phyloP scores from a whole-genome alignment of 2,797 vertebrate species.

The Pantherophis vulpinus region DNA sequence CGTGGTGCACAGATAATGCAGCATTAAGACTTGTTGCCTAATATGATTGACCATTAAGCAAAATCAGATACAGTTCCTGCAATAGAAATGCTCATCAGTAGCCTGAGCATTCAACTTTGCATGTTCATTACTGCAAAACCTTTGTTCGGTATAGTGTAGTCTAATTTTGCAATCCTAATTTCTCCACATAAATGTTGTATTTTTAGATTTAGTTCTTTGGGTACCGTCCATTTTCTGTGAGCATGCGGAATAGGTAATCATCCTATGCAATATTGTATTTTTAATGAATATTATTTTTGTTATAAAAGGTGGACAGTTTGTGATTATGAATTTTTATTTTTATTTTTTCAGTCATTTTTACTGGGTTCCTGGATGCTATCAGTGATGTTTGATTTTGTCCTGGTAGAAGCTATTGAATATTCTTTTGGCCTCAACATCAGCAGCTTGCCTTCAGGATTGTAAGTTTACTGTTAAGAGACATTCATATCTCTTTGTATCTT shows the following conservation, averaged over 20 bases:
- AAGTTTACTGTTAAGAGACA: conserved; percentile 72
- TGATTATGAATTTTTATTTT: conserved; percentile 25
- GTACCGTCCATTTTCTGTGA: neutral
- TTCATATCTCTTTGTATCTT: conserved; percentile 26
- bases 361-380: conserved; percentile 90
- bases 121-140: neutral
- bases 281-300: neutral
- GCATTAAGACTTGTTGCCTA: neutral
- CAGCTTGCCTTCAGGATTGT: conserved; percentile 92
- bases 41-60: neutral
- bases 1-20: neutral
- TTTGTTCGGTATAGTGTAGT: neutral
- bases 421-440: conserved; percentile 82
- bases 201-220: neutral
- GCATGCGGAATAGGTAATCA: neutral
- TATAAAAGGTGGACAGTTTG: neutral
- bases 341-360: conserved; percentile 85
- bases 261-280: neutral
- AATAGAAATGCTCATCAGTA: neutral
- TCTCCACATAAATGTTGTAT: neutral
- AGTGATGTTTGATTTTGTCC: conserved; percentile 83
- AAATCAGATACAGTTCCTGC: neutral
- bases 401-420: conserved; percentile 78
- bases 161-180: neutral
- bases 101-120: neutral